Evolutionary conservation across 2,797 vertebrate genomes (phyloP).

Genomic region (Nothura maculosa): DNA sequence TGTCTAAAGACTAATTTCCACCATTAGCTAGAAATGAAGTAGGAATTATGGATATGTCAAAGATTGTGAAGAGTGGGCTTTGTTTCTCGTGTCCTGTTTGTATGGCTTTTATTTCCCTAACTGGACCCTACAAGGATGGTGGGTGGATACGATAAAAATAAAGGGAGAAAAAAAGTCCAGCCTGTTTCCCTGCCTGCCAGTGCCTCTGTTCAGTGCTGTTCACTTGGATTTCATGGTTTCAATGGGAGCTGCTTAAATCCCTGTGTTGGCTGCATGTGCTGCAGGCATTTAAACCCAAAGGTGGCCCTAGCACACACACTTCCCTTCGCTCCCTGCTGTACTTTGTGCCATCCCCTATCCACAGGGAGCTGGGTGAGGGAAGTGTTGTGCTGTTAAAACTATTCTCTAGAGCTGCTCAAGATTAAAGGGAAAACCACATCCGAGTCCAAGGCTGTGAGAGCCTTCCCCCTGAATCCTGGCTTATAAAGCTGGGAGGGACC

Average conservation of each 20-base stretch:
- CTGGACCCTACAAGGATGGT: not conserved
- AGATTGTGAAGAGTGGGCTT: conserved; percentile 31
- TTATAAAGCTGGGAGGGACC: not conserved
- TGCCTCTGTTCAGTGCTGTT: not conserved
- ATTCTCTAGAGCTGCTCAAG: not conserved
- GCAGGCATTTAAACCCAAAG: conserved; percentile 25
- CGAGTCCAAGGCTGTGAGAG: too few species aligned
- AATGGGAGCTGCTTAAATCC: not conserved
- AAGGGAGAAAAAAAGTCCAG: not conserved
- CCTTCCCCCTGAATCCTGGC: not conserved
- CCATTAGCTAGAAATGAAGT: conserved; percentile 78
- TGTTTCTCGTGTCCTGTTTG: conserved; percentile 54
- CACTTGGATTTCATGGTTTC: conserved; percentile 22
- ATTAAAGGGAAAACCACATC: not conserved
- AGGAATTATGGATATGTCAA: conserved; percentile 69
- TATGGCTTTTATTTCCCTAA: conserved; percentile 31
- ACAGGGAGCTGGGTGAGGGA: not conserved
- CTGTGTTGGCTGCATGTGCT: not conserved
- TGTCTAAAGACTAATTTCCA: conserved; percentile 80
- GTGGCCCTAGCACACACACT: not conserved
- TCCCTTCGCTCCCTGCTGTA: not conserved
- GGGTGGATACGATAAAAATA: not conserved
- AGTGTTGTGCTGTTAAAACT: not conserved
- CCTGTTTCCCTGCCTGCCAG: not conserved
- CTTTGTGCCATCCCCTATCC: not conserved